A percentile compares a stretch with the other conserved stretches of the same genome.
Evolutionary conservation across 1,140 invertebrate genomes (phyloP).

Genomic region (Dendroctonus ponderosae): DNA sequence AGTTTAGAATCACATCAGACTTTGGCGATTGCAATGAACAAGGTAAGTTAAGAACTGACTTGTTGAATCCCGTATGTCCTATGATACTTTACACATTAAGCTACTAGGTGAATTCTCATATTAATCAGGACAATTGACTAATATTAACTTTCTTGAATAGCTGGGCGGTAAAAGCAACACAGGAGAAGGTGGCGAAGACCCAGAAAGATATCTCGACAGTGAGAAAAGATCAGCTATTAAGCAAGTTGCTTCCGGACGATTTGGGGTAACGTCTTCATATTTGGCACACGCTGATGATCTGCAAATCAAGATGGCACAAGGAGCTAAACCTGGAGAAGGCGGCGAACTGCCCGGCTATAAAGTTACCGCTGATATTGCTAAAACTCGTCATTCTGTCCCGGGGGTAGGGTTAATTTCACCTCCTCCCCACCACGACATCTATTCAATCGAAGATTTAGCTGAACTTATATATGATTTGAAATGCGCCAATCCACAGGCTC

Average conservation of each 20-base stretch:
- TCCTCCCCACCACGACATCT: slow-evolving; percentile 99
- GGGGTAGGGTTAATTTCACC: slow-evolving; percentile 98
- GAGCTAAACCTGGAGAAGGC: slow-evolving; percentile 94
- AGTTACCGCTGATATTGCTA: slow-evolving; percentile 93
- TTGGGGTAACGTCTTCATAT: slow-evolving; percentile 97
- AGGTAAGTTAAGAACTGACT: slow-evolving; percentile 48
- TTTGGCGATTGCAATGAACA: slow-evolving; percentile 96
- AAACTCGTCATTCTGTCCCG: slow-evolving; percentile 91
- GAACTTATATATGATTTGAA: slow-evolving; percentile 99
- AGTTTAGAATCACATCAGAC: slow-evolving; percentile 93
- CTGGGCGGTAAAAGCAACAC: slow-evolving; percentile 82
- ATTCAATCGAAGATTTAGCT: slow-evolving; percentile 98
- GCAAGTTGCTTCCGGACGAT: slow-evolving; percentile 95
- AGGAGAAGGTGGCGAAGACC: slow-evolving; percentile 91
- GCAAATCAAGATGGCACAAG: slow-evolving; percentile 99
- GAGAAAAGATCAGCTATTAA: slow-evolving; percentile 80
- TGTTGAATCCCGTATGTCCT: too few species aligned
- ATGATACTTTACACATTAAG: too few species aligned
- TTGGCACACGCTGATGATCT: slow-evolving; percentile 94
- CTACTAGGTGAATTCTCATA: too few species aligned
- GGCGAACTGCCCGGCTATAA: slow-evolving; percentile 82
- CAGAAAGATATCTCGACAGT: slow-evolving; percentile 74
- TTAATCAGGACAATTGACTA: too few species aligned
- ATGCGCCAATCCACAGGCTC: slow-evolving; percentile 91
- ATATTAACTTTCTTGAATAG: slow-evolving; percentile 1